Evolutionary conservation across 2,797 vertebrate genomes (phyloP), one percentile per base, ranked within the genome.

Genomic region (Molossus molossus): DNA sequence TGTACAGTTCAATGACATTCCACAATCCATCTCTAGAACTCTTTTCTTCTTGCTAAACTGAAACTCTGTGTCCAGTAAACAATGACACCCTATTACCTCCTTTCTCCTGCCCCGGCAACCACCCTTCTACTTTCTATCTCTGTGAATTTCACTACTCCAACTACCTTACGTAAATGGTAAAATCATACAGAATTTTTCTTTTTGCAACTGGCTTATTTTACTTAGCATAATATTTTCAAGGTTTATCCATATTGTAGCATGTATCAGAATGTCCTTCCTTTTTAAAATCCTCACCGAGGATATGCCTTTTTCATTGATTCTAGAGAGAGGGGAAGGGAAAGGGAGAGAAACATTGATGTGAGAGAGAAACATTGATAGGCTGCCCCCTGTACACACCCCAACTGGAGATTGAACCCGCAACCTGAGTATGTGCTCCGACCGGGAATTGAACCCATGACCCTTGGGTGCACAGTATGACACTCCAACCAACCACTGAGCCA

Each of bases 41-140:
- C 87, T 87, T 67, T 82, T 83, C 45, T n/a, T 96, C 48, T 77
- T 45, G 64, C 37, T 62, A 65, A 84, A 91, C n/a, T 33, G 25
- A 84, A 92, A 65, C n/a, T 90, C 45, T 88, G 4, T 40, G 48
- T 37, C 17, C 25, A 57, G 8, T 48, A 77, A 53, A 76, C 10
- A 72, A 12, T n/a, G 65, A 50, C 60, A 83, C 48, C 15, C 20
- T 23, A 37, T n/a, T 25, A 6, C 9, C 45, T 12, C 9, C 8
- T 25, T 50, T 29, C 27, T 37, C 79, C 21, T 69, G 33, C 6
- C 13, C 18, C 50, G 18, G 48, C 11, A 53, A 25, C 45, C 67
- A n/a, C 8, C 29, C 48, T 79, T 58, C 57, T 67, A 9, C 77
- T 85, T 40, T 73, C 48, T 96, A 33, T 77, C 33, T 84, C 73